phyloP scores from a whole-genome alignment of 2,888 invertebrate species.

The Scaptomyza flava region DNA sequence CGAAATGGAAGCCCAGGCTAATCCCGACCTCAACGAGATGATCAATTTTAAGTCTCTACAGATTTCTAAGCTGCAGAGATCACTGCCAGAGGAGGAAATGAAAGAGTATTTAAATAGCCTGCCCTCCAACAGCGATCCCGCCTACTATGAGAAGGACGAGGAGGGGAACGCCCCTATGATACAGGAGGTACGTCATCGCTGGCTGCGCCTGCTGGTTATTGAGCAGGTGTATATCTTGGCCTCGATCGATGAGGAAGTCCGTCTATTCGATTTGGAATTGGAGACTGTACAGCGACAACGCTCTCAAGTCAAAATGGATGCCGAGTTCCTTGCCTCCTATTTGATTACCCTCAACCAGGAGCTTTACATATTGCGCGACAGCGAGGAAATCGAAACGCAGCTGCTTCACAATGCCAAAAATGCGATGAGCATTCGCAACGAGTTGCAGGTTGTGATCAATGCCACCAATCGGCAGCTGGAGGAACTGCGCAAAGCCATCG shows the following conservation, averaged over 20 bases:
- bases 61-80: slow-evolving; percentile 45
- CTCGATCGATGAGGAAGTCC: slow-evolving; percentile 86
- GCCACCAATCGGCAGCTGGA: slow-evolving; percentile 74
- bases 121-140: slow-evolving; percentile 53
- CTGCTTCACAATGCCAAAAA: slow-evolving; percentile 87
- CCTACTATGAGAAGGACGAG: slow-evolving; percentile 56
- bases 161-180: slow-evolving; percentile 56
- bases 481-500: slow-evolving; percentile 72
- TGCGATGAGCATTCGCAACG: slow-evolving; percentile 86
- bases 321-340: slow-evolving; percentile 87
- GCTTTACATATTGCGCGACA: slow-evolving; percentile 89
- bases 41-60: slow-evolving; percentile 57
- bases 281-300: slow-evolving; percentile 86
- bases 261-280: slow-evolving; percentile 88
- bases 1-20: slow-evolving; percentile 14
- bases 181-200: slow-evolving; percentile 68
- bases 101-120: slow-evolving; percentile 39
- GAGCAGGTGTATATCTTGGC: slow-evolving; percentile 88
- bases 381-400: slow-evolving; percentile 89
- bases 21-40: slow-evolving; percentile 52
- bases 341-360: slow-evolving; percentile 90
- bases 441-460: slow-evolving; percentile 80
- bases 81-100: slow-evolving; percentile 44
- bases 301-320: slow-evolving; percentile 86
- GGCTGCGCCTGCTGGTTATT: slow-evolving; percentile 85